Base-by-base conservation (phyloP, 1,140 invertebrate genomes). In the Bombus superbus region DNA sequence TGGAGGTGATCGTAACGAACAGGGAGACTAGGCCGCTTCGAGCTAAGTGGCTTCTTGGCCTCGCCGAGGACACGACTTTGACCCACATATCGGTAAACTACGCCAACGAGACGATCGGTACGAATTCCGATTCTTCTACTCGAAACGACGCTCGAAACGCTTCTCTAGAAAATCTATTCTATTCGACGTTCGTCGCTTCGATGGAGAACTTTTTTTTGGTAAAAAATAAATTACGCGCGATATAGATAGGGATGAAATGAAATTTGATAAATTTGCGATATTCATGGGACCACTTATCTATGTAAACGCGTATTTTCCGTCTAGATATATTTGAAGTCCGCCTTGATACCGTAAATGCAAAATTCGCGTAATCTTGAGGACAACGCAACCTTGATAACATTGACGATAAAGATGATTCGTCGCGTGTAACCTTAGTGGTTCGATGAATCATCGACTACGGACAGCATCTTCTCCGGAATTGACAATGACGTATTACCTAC, bases 41-140 rank as follows among this genome's bases (percentile, higher is more conserved):
- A 88, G 90, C 91, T 91, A 92, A 93, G 86, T 92, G 89, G 91
- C 92, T 93, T 94, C 92, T 92, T 92, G 93, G 92, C 91, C 91
- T 93, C 92, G 91, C 76, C 89, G 94, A 94, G 95, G 94, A 95
- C 94, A 91, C 91, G 94, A 95, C 95, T 95, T 95, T 95, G 95
- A 95, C 95, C 95, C 88, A 95, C 92, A 94, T 95, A 76, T 83
- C 53, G 72, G 38, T 32, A 91, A 92, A 91, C 86, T 90, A 92
- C 91, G 89, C 79, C 91, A 78, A 59, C 64, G 81, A 71, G 35
- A 40, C 72, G 53, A 72, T 73, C 47, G 76, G 88, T 83, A 62
- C 88, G 86, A 73, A 71, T 69, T 86, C 62, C 57, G 53, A 83
- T 81, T 75, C 38, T 88, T 72, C 85, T 47, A n/a, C 69, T 76